Base-by-base conservation (phyloP, 2,888 invertebrate genomes). In the Tachystola acroxantha region DNA sequence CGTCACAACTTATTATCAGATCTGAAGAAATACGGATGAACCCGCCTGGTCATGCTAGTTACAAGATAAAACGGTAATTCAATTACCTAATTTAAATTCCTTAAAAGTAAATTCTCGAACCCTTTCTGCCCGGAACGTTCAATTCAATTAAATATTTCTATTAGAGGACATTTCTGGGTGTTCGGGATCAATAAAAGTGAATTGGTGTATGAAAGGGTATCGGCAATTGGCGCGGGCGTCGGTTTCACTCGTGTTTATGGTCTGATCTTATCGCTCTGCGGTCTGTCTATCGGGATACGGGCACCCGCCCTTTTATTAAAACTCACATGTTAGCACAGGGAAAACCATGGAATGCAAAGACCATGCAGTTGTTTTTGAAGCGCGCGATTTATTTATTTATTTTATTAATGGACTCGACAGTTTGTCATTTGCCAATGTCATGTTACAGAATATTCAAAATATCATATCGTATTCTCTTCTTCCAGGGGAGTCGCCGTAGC, bases 201-300 rank as follows among this genome's bases (percentile, higher is more conserved):
- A 53, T 53, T 42, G 49, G 45, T 58, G 52, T 64, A 68, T 69
- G 63, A 77, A 81, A 81, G 81, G 82, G 81, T 80, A 73, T 69
- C 57, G 55, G 65, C 80, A 80, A 76, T 73, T 72, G 58, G 57
- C 42, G 67, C 59, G 55, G 55, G 47, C 55, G 52, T 48, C 57
- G 64, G 56, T 58, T 75, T 73, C 71, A 75, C 67, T 63, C 64
- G 64, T 72, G 75, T 77, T 78, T 77, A 68, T 65, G 73, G 68
- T 70, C 68, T 69, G 81, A 81, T 86, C 67, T 80, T 84, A 85
- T 86, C n/a, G n/a, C n/a, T n/a, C 85, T 74, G 72, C 51, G 72
- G 72, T 57, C 57, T 62, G 57, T 64, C 58, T 53, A 59, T 47
- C 64, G 59, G 55, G 55, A 84, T 82, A 78, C 77, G 82, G 81